Base-by-base conservation (phyloP, 2,113 vertebrate genomes). In the Chunga burmeisteri region DNA sequence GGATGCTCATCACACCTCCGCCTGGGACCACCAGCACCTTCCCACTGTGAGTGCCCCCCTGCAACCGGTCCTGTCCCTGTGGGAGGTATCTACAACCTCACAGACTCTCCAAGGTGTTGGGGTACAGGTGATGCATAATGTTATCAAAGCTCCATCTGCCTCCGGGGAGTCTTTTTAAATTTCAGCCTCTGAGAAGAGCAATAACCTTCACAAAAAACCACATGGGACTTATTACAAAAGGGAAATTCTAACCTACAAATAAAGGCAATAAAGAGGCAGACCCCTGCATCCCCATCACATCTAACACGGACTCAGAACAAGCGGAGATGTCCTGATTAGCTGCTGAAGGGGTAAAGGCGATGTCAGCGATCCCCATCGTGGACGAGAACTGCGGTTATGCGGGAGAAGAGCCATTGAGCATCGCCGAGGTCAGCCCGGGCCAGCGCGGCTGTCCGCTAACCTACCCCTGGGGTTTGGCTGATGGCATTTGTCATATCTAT, bases 231-330 rank as follows among this genome's bases (percentile, higher is more conserved):
- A 21, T 34, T 83, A 86, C 72, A 63, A 34, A 92, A 74, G 59
- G 86, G 59, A 78, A 92, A 92, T n/a, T 25, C 75, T 56, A 71
- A 50, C 58, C 79, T 74, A 90, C 82, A 92, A 79, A 93, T 78
- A 93, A 78, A 90, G 72, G 86, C 50, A 67, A 62, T 73, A 42
- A 93, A 70, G 90, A 74, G 79, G 83, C 78, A 82, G 74, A 40
- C 3, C 78, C 62, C 82, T 21, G 55, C 80, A 49, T 81, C 12
- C 73, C 4, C 1, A 10, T 62, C 3, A 0, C 62, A 32, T 62
- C 62, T 16, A 11, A 52, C 46, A 42, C 2, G 2, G 73, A 74
- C 90, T 62, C 42, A 7, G 82, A 82, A 55, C n/a, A 52, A 90
- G 73, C 6, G 3, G 53, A 83, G 74, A 40, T 7, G 15, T 44